Evolutionary conservation across 2,797 vertebrate genomes (phyloP), one percentile per base, ranked within the genome.

Genomic region (Leontocebus nigricollis): DNA sequence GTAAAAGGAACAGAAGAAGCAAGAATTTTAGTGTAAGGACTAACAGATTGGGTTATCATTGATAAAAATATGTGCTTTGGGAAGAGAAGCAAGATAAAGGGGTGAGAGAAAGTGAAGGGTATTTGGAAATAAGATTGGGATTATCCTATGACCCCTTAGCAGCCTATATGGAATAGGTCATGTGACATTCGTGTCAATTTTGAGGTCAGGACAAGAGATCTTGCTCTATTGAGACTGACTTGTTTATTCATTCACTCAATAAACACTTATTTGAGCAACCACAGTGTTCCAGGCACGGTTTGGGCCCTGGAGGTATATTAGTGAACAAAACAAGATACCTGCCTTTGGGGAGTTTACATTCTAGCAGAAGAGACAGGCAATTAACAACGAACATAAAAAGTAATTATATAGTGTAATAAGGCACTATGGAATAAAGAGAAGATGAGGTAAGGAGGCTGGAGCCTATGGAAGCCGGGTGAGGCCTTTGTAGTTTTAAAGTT

Each of bases 301-400:
- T 84, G 87, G 82, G 64, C 81, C 67, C 80, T 76, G 19, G 12
- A 86, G 24, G 30, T 61, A 10, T 20, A 52, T 55, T 52, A 6
- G 41, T 64, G 70, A 96, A 41, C 33, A 64, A 92, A 94, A 80
- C 39, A 81, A 94, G 90, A 75, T 26, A 44, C 36, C 61, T 79
- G 64, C 87, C 90, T 96, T 92, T 80, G 52, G 77, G 48, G n/a
- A 64, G n/a, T 44, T 44, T 64, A 59, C 27, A 44, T 73, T 76
- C 46, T 73, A 75, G 80, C 46, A 67, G 88, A 19, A 52, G 52
- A 82, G 88, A 85, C 46, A 59, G 88, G 39, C 85, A 76, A 75
- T 90, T 24, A 50, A 95, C 61, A 75, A 64, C 39, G 90, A 88
- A 64, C n/a, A 19, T 55, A 94, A 85, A 88, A 94, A 76, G 46